These are phyloP conservation scores for Colistium nudipinnis DNA, from an alignment of 2,113 vertebrate genomes.

Conservation along the genomic window DNA sequence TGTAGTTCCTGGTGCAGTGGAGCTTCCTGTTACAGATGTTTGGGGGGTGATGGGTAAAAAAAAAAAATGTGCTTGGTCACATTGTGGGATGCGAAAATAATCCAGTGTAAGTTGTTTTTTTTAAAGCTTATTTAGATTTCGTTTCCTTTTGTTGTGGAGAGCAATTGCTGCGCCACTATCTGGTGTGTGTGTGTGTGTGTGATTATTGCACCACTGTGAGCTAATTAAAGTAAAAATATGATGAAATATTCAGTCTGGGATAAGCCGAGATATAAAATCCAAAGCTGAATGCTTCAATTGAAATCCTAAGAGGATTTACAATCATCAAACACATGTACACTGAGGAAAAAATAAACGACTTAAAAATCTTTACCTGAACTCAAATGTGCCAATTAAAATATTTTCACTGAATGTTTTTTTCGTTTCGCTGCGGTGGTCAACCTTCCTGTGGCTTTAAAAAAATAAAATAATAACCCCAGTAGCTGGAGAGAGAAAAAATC, in stretches of 20 bases:
- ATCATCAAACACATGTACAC: background rate
- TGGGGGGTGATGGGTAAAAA: background rate
- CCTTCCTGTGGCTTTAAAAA: background rate
- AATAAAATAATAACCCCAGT: background rate
- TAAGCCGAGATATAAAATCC: no score
- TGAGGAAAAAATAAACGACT: background rate
- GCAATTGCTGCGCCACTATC: no score
- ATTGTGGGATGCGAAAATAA: no score
- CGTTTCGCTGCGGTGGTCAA: background rate
- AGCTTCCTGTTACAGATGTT: constrained; percentile 83
- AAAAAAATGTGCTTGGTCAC: background rate
- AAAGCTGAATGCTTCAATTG: background rate
- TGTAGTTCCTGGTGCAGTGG: constrained; percentile 93
- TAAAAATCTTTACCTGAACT: background rate
- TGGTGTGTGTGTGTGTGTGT: no score
- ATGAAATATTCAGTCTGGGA: no score
- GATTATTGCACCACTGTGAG: no score
- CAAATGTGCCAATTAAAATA: background rate
- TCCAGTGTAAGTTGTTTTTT: no score
- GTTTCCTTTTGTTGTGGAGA: no score
- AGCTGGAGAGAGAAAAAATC: background rate
- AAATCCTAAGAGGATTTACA: background rate
- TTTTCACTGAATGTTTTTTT: background rate
- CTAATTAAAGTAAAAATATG: no score
- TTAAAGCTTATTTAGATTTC: no score